Base-by-base conservation (phyloP, 2,113 vertebrate genomes). In the Anhinga anhinga region DNA sequence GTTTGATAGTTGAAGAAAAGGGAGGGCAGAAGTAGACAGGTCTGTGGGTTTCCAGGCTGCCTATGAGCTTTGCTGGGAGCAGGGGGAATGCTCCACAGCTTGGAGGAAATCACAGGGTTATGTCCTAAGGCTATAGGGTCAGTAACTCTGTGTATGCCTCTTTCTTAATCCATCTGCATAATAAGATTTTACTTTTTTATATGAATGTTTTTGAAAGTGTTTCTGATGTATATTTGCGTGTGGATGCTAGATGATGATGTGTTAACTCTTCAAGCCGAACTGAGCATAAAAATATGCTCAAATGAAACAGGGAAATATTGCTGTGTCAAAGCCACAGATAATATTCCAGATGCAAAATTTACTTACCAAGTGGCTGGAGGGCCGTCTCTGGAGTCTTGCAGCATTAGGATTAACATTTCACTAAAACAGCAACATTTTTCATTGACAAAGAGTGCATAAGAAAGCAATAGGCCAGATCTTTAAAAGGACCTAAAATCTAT, bases 291-390 rank as follows among this genome's bases (percentile, higher is more conserved):
- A 78, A n/a, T 18, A 66, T 36, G 76, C 67, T 88, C 40, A 93
- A 90, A 56, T 82, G 84, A 94, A 96, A 65, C 87, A 73, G 13
- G 53, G 49, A 94, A 96, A 86, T 87, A 65, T 16, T 81, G 49
- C 49, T 82, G 29, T 94, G 55, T 94, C 63, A 92, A 93, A 90
- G 52, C 19, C 74, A 76, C 20, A 67, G 63, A 72, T 69, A 74
- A 84, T 70, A 82, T 49, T 91, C 58, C 44, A 72, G 34, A 80
- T 16, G 15, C 71, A 94, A 86, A 91, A 56, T 90, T 87, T 69
- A 73, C 45, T 32, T 82, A 86, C 15, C 55, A 88, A 80, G 38
- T n/a, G 81, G 15, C 53, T 94, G 52, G 71, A 50, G 9, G 82
- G 18, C 23, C 1, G 4, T 27, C 25, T 91, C 32, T 76, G 70